Evolutionary conservation across 2,797 vertebrate genomes (phyloP), one percentile per base, ranked within the genome.

Genomic region (Myiotriccus ornatus): DNA sequence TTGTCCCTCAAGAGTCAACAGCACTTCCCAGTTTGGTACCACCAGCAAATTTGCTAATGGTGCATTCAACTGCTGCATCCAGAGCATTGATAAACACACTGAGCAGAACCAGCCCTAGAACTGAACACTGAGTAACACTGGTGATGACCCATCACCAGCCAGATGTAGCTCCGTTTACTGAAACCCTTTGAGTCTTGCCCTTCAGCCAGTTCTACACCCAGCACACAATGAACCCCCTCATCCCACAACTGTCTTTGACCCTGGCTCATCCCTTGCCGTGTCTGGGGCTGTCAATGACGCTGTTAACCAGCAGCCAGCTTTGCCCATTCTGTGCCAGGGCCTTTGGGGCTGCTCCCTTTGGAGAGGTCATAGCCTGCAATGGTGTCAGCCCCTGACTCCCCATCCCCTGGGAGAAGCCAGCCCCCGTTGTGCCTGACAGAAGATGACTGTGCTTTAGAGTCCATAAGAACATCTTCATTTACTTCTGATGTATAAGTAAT

Each of bases 361-460:
- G 13, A 59, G 30, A 62, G 19, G 23, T 13, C 41, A 71, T 0
- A 1, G 34, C 8, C 53, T 84, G 35, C 3, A 0, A 6, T 2
- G 21, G 21, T 34, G 23, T 49, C 53, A 2, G 34, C 6, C 39
- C 8, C n/a, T 1, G 17, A 32, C 14, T 75, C 32, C 12, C 37
- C 22, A 32, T 16, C 9, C 30, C 10, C 34, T 16, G 32, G 6
- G 20, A 57, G 12, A n/a, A 89, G 55, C 20, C 60, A 76, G 56
- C 19, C 50, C 7, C 22, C 2, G 0, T 13, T 62, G 35, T 43
- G 13, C 39, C 68, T 63, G 37, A 68, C 21, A 64, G 46, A 20
- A 65, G 32, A 43, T 49, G 27, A 12, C 17, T 34, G 7, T 62
- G 82, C 9, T 62, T 73, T 14, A 44, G 12, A 14, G 24, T 62